Conservation (phyloP, 2,113 vertebrate genomes). For the Silurus asotus region DNA sequence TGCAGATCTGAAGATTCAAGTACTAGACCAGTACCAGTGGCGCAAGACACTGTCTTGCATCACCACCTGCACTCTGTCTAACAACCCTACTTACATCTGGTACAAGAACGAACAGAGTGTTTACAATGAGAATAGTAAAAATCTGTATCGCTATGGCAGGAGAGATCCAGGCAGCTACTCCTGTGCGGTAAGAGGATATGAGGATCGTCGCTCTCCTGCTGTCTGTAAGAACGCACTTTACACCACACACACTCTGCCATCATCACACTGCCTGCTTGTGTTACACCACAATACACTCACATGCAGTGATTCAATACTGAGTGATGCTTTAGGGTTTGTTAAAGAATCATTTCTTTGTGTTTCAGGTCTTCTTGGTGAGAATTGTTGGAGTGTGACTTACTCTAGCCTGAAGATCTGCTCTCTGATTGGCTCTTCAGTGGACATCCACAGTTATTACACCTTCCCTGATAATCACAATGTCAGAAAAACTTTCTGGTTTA, state of each 20-base stretch:
- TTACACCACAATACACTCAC: neutral
- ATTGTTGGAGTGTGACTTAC: conserved; percentile 28
- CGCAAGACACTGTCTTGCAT: too few species aligned
- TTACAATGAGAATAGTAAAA: too few species aligned
- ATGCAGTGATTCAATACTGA: neutral
- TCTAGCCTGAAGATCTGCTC: neutral
- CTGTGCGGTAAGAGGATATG: neutral
- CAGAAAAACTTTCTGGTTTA: neutral
- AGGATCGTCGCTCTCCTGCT: conserved; percentile 13
- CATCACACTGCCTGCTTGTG: neutral
- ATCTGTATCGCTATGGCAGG: neutral
- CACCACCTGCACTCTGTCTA: too few species aligned
- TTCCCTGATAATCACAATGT: neutral
- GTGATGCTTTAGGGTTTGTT: neutral
- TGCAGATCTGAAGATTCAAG: too few species aligned
- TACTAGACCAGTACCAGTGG: too few species aligned
- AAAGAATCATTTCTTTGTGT: too few species aligned
- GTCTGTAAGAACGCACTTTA: neutral
- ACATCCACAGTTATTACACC: conserved; percentile 24
- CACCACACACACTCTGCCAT: neutral
- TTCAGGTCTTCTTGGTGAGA: neutral
- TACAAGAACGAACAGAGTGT: too few species aligned
- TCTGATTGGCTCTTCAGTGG: conserved; percentile 29
- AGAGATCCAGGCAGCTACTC: neutral
- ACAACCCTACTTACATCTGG: too few species aligned